phyloP scores from a whole-genome alignment of 2,113 vertebrate genomes.

The Malaclemys terrapin region DNA sequence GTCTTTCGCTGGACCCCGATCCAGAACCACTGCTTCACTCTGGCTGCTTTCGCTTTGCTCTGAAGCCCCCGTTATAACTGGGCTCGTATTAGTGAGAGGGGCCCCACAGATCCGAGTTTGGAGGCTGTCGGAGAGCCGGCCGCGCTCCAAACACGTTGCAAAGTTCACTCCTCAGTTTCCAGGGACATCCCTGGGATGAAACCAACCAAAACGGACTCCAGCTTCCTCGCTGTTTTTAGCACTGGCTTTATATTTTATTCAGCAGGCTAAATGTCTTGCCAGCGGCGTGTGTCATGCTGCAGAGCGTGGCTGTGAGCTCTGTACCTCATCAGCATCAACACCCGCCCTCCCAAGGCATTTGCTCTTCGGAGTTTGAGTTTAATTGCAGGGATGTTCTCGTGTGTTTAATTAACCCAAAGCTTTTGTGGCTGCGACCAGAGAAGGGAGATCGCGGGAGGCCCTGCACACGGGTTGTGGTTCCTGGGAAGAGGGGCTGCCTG shows the following conservation, averaged over 20 bases:
- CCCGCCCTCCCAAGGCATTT: background rate
- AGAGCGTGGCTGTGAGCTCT: background rate
- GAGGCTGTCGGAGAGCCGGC: too few relatives aligned
- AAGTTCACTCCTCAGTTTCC: background rate
- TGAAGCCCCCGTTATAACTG: background rate
- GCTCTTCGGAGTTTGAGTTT: slow-evolving; percentile 11
- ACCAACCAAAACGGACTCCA: background rate
- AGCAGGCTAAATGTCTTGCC: background rate
- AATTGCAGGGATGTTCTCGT: slow-evolving; percentile 11
- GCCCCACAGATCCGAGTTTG: background rate
- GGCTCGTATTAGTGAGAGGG: background rate
- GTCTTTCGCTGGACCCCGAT: background rate
- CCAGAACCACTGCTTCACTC: background rate
- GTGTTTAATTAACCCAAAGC: background rate
- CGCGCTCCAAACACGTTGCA: background rate
- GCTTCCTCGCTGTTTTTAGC: background rate
- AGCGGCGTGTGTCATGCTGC: background rate
- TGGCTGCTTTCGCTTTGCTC: background rate
- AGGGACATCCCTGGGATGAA: background rate
- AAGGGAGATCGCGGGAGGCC: background rate
- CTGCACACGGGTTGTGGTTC: background rate
- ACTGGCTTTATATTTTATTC: slow-evolving; percentile 32
- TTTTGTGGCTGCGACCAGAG: background rate
- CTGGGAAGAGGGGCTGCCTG: background rate
- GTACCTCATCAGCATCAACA: background rate